phyloP scores from a whole-genome alignment of 2,888 invertebrate genomes.

The Cynaeus angustus region DNA sequence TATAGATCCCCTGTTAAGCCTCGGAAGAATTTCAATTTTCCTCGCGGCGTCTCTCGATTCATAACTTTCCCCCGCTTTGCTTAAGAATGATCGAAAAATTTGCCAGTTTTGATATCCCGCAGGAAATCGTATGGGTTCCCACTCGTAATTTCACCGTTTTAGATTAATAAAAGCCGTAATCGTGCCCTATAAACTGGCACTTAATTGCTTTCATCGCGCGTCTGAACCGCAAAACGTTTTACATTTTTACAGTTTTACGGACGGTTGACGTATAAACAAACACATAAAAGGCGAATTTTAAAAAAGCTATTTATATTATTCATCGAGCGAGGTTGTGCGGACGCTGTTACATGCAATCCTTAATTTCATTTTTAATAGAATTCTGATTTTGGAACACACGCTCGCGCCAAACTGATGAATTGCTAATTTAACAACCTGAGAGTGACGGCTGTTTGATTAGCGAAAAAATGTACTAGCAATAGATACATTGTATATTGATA shows the following conservation, averaged over 20 bases:
- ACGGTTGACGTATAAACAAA: constrained; percentile 45
- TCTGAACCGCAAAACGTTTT: constrained; percentile 34
- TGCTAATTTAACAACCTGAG: constrained; percentile 40
- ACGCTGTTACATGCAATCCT: constrained; percentile 38
- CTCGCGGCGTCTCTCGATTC: constrained; percentile 44
- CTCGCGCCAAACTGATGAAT: constrained; percentile 36
- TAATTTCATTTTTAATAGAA: constrained; percentile 48
- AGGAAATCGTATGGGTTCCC: constrained; percentile 29
- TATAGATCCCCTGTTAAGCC: constrained; percentile 52
- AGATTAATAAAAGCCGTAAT: constrained; percentile 41
- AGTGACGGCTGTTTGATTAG: constrained; percentile 39
- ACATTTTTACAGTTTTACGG: constrained; percentile 46
- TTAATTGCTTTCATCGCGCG: constrained; percentile 45
- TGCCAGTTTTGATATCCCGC: constrained; percentile 38
- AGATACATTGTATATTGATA: not conserved
- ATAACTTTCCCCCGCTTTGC: constrained; percentile 44
- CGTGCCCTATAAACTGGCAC: constrained; percentile 32
- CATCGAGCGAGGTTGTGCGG: constrained; percentile 19
- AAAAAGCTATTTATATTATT: constrained; percentile 46
- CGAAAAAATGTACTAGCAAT: not conserved
- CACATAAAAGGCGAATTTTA: constrained; percentile 44
- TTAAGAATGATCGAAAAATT: constrained; percentile 46
- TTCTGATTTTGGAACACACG: constrained; percentile 44
- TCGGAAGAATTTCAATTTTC: constrained; percentile 52
- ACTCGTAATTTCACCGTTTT: constrained; percentile 18